phyloP scores from a whole-genome alignment of 2,888 invertebrate genomes.

The Archips crataeganus region DNA sequence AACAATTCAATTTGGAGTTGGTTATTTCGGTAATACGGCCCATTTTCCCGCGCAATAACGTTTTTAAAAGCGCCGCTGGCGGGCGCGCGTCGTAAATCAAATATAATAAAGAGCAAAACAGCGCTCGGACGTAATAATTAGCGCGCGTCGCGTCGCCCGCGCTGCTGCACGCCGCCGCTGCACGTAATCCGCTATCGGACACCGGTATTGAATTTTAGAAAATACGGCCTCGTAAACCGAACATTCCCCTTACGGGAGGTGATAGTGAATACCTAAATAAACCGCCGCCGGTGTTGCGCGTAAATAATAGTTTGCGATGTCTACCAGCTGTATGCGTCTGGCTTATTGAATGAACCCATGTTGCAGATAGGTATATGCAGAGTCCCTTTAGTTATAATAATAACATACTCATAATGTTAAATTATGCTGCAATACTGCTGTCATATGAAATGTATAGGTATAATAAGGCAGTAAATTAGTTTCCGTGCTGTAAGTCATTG shows the following conservation, averaged over 20 bases:
- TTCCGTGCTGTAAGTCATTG: too few species aligned
- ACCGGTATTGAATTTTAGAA: slow-evolving; percentile 71
- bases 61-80: slow-evolving; percentile 70
- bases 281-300: slow-evolving; percentile 29
- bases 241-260: slow-evolving; percentile 42
- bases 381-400: not conserved
- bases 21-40: slow-evolving; percentile 70
- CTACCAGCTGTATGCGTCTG: slow-evolving; percentile 14
- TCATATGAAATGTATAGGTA: not conserved
- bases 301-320: slow-evolving; percentile 40
- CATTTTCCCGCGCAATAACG: slow-evolving; percentile 68
- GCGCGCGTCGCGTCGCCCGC: slow-evolving; percentile 49
- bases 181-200: slow-evolving; percentile 49
- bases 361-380: not conserved
- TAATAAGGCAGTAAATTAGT: too few species aligned
- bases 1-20: slow-evolving; percentile 71
- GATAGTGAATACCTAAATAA: slow-evolving; percentile 42
- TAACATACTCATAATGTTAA: not conserved
- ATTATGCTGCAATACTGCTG: not conserved
- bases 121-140: slow-evolving; percentile 75
- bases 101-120: slow-evolving; percentile 77
- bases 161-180: slow-evolving; percentile 30
- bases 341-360: slow-evolving; percentile 23
- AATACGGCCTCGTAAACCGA: slow-evolving; percentile 59
- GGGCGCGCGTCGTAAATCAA: slow-evolving; percentile 69